Base-by-base conservation (phyloP, 2,888 invertebrate genomes). In the Pseudococcus jackbeardsleyi region DNA sequence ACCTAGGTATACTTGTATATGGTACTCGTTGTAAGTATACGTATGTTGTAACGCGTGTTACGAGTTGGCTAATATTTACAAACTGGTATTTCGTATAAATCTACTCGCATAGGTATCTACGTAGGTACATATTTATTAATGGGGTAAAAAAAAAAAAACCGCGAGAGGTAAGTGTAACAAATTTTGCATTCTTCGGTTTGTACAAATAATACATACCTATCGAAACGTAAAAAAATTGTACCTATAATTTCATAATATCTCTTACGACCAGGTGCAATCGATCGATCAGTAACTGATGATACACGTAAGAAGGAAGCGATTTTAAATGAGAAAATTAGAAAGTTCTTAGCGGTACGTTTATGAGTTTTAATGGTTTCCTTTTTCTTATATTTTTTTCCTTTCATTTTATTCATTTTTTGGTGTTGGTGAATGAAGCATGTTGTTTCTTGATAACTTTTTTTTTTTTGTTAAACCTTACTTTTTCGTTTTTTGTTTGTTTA, bases 311-410 rank as follows among this genome's bases (percentile, higher is more conserved):
- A 95, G 91, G 96, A 95, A 92, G 96, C 96, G 93, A 95, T 96
- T 92, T 94, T 97, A 93, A 96, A 96, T 92, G 96, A 96, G 93
- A 96, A 96, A 95, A 97, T 97, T 93, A 96, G 96, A 95, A 96
- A 96, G 93, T 97, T 97, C 93, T 93, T 89, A 93, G 96, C 96
- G 96, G 97, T 97, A 89, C 85, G 88, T 89, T 89, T 88, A 79
- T 46, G 85, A 64, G 86, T 84, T 89, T 77, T 89, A 85, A 88
- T 85, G 85, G 87, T 59, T 89, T 89, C 72, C 79, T 82, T 77
- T 54, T 54, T 77, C 77, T 77, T 42, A n/a, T 77, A 85, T 33
- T 89, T 86, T 86, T 59, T 46, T 50, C 48, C 48, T 89, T 89
- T 87, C 68, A 50, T 68, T 86, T 89, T 89, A 89, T 89, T 90